Evolutionary conservation across 2,797 vertebrate species (phyloP).

Genomic region (Schizothorax lantsangensis): DNA sequence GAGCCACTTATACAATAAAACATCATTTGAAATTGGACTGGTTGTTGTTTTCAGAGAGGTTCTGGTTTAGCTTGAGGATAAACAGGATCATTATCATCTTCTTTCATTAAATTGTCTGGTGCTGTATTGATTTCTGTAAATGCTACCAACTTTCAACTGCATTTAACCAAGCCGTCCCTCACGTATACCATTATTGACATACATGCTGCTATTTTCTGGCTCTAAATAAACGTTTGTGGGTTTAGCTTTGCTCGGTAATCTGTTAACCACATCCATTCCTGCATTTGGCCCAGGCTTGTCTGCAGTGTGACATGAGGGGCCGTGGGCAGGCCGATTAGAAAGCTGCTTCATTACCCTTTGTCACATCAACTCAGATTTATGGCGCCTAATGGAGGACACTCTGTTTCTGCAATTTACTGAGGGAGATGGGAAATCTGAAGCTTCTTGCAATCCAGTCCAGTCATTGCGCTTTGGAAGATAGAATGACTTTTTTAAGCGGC

Average conservation of each 20-base stretch:
- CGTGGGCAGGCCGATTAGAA: slow-evolving; percentile 49
- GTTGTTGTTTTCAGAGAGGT: slow-evolving; percentile 14
- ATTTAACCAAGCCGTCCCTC: slow-evolving; percentile 2
- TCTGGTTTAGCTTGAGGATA: slow-evolving; percentile 10
- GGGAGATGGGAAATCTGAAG: slow-evolving; percentile 50
- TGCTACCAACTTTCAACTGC: slow-evolving; percentile 40
- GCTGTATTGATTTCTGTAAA: slow-evolving; percentile 49
- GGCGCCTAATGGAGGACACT: slow-evolving; percentile 52
- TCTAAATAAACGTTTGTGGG: slow-evolving; percentile 16
- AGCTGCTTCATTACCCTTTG: slow-evolving; percentile 58
- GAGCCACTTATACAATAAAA: slow-evolving; percentile 10
- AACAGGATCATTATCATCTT: not conserved
- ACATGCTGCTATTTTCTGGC: not conserved
- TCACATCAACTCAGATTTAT: slow-evolving; percentile 61
- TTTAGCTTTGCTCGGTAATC: slow-evolving; percentile 30
- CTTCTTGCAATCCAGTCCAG: slow-evolving; percentile 42
- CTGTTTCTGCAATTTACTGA: slow-evolving; percentile 56
- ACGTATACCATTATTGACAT: slow-evolving; percentile 10
- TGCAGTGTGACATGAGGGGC: slow-evolving; percentile 37
- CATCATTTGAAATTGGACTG: not conserved
- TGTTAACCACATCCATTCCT: slow-evolving; percentile 35
- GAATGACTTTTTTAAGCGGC: slow-evolving; percentile 28
- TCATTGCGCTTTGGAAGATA: slow-evolving; percentile 31
- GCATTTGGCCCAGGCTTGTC: slow-evolving; percentile 10
- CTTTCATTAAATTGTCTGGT: slow-evolving; percentile 30